These are phyloP conservation scores for Acleris emargana DNA, from an alignment of 2,888 invertebrate genomes.

Conservation along the genomic window DNA sequence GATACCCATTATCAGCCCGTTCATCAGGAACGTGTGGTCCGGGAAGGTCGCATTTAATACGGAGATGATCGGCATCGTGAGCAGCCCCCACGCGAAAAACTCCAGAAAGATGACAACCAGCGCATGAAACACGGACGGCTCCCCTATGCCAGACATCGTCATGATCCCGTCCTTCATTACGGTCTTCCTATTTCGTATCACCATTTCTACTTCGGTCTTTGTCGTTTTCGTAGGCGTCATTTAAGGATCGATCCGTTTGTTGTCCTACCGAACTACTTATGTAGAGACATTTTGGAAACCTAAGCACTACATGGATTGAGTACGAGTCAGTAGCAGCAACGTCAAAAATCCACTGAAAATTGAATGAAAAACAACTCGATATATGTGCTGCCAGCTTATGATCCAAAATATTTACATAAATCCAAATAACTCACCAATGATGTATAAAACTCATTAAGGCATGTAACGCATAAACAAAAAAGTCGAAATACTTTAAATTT, in stretches of 20 bases:
- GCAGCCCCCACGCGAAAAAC: constrained; percentile 99
- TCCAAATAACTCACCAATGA: too few species aligned
- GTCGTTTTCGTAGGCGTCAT: constrained; percentile 91
- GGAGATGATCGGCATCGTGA: constrained; percentile 98
- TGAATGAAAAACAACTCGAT: constrained; percentile 78
- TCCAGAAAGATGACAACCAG: constrained; percentile 99
- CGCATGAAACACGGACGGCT: constrained; percentile 99
- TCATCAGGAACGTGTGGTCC: constrained; percentile 99
- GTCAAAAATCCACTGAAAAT: constrained; percentile 80
- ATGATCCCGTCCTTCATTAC: constrained; percentile 95
- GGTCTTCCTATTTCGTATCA: constrained; percentile 93
- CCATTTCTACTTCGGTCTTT: constrained; percentile 94
- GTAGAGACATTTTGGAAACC: constrained; percentile 73
- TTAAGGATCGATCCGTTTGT: constrained; percentile 68
- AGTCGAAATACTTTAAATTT: too few species aligned
- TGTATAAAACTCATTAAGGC: neutral
- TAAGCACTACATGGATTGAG: constrained; percentile 75
- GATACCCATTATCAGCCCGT: constrained; percentile 99
- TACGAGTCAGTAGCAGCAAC: constrained; percentile 71
- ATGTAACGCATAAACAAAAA: too few species aligned
- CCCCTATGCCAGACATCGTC: constrained; percentile 94
- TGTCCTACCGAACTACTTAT: constrained; percentile 72
- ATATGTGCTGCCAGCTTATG: constrained; percentile 56
- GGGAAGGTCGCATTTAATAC: constrained; percentile 99
- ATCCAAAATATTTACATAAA: constrained; percentile 9